Evolutionary conservation across 2,113 vertebrate genomes (phyloP).

Genomic region (Hiodon alosoides): DNA sequence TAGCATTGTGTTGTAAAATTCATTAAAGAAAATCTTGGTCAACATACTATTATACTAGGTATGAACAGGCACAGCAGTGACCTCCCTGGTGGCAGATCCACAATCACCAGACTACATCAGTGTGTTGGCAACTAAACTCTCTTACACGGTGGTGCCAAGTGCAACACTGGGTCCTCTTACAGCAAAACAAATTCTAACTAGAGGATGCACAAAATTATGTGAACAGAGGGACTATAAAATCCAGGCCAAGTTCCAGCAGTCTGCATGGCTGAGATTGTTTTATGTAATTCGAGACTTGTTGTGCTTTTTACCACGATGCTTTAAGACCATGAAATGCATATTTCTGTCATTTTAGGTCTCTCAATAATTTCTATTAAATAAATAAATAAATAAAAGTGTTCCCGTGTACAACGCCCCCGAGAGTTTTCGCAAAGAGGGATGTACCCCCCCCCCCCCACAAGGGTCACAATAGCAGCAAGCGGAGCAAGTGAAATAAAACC

Average conservation of each 20-base stretch:
- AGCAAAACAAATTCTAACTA: conserved; percentile 8
- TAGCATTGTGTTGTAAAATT: too few relatives aligned
- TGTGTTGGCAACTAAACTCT: conserved; percentile 4
- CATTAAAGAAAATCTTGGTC: too few relatives aligned
- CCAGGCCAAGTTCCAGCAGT: conserved; percentile 1
- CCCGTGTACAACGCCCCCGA: too few relatives aligned
- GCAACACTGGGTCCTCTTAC: conserved; percentile 9
- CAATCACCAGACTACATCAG: conserved; percentile 5
- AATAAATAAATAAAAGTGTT: too few relatives aligned
- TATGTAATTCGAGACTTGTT: conserved; percentile 11
- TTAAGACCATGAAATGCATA: neutral
- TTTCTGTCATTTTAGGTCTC: too few relatives aligned
- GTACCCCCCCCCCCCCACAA: too few relatives aligned
- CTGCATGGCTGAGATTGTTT: neutral
- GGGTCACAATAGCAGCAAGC: too few relatives aligned
- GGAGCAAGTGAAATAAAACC: too few relatives aligned
- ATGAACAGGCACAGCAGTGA: neutral
- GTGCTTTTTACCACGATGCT: neutral
- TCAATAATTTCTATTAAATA: too few relatives aligned
- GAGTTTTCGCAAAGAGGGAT: too few relatives aligned
- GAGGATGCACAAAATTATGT: neutral
- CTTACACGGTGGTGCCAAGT: neutral
- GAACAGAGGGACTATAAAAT: conserved; percentile 13
- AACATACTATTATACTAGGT: too few relatives aligned
- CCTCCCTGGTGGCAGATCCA: conserved; percentile 6